These are phyloP conservation scores for Coturnix japonica DNA, from an alignment of 2,113 vertebrate genomes.

Conservation along the genomic window DNA sequence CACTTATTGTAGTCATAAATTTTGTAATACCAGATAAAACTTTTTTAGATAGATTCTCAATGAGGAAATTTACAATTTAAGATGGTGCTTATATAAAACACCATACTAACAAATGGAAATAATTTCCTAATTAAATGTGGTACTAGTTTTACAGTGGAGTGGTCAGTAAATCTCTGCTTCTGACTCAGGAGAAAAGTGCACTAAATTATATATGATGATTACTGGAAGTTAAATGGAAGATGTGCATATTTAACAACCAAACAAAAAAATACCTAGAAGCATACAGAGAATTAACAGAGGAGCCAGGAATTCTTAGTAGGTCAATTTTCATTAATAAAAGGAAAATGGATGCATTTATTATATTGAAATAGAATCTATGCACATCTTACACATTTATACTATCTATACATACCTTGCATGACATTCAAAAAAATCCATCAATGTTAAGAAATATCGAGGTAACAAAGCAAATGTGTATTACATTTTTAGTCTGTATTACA, in stretches of 20 bases:
- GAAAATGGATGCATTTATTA: not conserved
- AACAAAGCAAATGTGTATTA: not conserved
- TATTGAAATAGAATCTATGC: not conserved
- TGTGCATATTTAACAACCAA: not conserved
- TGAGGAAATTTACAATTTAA: slow-evolving; percentile 20
- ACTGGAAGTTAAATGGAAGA: not conserved
- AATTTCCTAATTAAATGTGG: not conserved
- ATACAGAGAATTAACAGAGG: not conserved
- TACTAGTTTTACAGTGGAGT: not conserved
- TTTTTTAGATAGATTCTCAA: not conserved
- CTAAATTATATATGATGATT: not conserved
- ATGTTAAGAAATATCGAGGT: not conserved
- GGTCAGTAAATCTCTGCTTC: slow-evolving; percentile 4
- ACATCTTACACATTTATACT: not conserved
- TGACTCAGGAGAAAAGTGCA: not conserved
- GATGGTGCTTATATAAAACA: not conserved
- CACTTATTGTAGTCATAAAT: slow-evolving; percentile 10
- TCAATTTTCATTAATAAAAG: not conserved
- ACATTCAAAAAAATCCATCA: not conserved
- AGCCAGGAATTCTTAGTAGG: not conserved
- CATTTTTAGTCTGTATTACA: not conserved
- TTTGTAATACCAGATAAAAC: not conserved
- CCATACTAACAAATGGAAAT: not conserved
- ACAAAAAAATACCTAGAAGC: not conserved
- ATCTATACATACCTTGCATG: not conserved